Base-by-base conservation (phyloP, 2,113 vertebrate species). In the Neodontobutis hainanensis region DNA sequence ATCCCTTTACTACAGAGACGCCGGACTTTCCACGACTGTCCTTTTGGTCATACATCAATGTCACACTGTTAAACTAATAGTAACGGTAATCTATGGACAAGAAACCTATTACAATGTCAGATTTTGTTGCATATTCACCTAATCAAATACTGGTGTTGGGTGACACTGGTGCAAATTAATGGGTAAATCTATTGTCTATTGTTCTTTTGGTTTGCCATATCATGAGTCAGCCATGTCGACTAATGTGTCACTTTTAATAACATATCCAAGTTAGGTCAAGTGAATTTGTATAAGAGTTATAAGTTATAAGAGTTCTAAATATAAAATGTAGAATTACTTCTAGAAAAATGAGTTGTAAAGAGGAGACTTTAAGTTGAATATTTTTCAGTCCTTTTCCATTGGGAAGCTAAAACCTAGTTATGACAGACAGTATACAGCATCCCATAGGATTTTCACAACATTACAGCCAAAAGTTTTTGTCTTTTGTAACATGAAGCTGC, bases 81-180 rank as follows among this genome's bases (percentile, higher is more conserved):
- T 36, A 55, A n/a, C 4, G 52, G 2, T 55, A 55, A 55, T 55
- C 52, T 55, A n/a, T 55, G 32, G 36, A 55, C 52, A 14, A 55
- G 4, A 4, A 5, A 7, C 32, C 52, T 36, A 12, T 55, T 36
- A 55, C 52, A 4, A n/a, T 11, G 14, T 34, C 34, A 15, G 12
- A 55, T 55, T 38, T 38, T n/a, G 52, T 19, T 14, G n/a, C 32
- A 55, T 38, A 55, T 36, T 8, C 12, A 34, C 6, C 11, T 55
- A n/a, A 55, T 36, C 14, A 38, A 34, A 52, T 38, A 27, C 19
- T 27, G 19, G 34, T 8, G 14, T 6, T 55, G 34, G 19, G 14
- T 7, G 38, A 40, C 38, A 40, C 34, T 9, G 52, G 52, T 4
- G 52, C 3, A 8, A 3, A n/a, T 53, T 27, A 36, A 53, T 36